These are phyloP conservation scores for Chamaea fasciata DNA, from an alignment of 2,113 vertebrate genomes.

Conservation along the genomic window DNA sequence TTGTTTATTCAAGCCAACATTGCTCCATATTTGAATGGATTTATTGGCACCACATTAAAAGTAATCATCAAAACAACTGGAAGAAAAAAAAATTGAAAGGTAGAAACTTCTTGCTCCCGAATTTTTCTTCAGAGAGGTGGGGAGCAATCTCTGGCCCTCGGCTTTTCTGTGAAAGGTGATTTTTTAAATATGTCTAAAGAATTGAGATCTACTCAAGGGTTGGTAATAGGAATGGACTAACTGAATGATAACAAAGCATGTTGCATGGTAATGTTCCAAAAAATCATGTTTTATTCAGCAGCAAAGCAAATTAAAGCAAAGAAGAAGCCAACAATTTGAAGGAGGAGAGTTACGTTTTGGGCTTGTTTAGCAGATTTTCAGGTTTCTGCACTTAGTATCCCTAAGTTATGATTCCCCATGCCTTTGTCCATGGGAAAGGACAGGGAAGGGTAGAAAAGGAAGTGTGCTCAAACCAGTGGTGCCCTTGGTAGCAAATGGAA, in stretches of 20 bases:
- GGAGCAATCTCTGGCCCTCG: not conserved
- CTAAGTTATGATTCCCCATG: not conserved
- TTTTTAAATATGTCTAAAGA: not conserved
- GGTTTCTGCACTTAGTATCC: not conserved
- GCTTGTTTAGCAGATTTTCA: not conserved
- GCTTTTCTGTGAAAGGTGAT: not conserved
- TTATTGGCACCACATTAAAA: not conserved
- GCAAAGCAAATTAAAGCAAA: not conserved
- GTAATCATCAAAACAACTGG: not conserved
- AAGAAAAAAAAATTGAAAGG: not conserved
- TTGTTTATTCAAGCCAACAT: not conserved
- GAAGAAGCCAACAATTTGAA: not conserved
- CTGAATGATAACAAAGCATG: not conserved
- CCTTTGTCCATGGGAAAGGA: not conserved
- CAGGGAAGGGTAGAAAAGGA: not conserved
- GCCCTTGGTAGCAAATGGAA: not conserved
- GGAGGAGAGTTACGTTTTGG: not conserved
- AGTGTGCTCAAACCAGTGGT: not conserved
- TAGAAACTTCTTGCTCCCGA: not conserved
- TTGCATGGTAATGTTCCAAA: not conserved
- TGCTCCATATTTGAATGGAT: not conserved
- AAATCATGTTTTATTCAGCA: not conserved
- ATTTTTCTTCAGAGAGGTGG: not conserved
- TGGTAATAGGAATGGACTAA: not conserved
- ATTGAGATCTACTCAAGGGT: not conserved